Evolutionary conservation across 2,888 invertebrate genomes (phyloP), one percentile per base, ranked within the genome.

Genomic region (Idaea aversata): DNA sequence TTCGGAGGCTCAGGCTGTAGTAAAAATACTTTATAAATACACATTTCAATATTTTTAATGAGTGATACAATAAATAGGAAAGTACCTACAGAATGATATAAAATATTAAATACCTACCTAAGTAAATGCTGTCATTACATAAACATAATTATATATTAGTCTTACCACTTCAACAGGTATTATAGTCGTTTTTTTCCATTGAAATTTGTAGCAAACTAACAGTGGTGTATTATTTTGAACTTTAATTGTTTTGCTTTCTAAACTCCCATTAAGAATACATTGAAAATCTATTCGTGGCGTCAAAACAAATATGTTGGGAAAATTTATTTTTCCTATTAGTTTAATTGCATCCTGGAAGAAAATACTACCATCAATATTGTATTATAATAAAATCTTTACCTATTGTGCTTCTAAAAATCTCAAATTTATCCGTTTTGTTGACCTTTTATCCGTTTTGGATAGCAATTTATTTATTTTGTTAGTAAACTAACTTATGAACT

Each of bases 291-390:
- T 82, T 68, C 85, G 83, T 15, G 89, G 88, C 59, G 95, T 93
- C 68, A 91, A 80, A 64, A 96, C 86, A 59, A 89, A 88, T 62
- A 96, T 81, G 76, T 96, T 95, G 0, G 96, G 96, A 79, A 94
- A 96, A 84, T 95, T 95, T 1, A 96, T 93, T 81, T 93, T 94
- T 47, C 95, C 96, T 61, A 85, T 86, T 60, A 96, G 80, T 71
- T 93, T 93, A 62, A 96, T 90, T 67, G 89, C 90, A 77, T 96
- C 95, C 96, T 96, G 78, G 67, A 91, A 87, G n/a, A 59, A 59
- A 15, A 15, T 59, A 15, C 1, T 0, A 16, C 6, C 58, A 16
- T 59, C 6, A 6, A 15, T 57, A 57, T 57, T 13, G 15, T 58
- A 58, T 58, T 13, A 16, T 58, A 6, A 5, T 57, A 58, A 5